Evolutionary conservation across 2,888 invertebrate genomes (phyloP), one percentile per base, ranked within the genome.

Genomic region (Lasiommata megera): DNA sequence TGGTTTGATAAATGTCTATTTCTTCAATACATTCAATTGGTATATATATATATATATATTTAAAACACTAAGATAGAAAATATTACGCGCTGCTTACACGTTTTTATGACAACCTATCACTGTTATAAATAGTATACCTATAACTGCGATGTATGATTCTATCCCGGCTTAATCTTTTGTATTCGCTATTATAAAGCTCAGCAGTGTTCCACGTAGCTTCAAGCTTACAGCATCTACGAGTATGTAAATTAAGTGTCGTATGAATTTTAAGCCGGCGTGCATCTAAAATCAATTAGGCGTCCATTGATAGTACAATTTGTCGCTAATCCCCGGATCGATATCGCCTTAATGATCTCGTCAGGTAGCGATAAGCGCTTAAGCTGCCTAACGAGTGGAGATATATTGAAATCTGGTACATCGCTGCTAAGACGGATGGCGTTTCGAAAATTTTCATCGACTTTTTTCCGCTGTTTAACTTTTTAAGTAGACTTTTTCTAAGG

Each of bases 231-330:
- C 31, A 16, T 31, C 46, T 16, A 31, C 31, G 31, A 54, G 43
- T 47, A 31, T 38, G 56, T 56, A 62, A 62, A 59, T 58, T 58
- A 61, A 60, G 54, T 41, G 60, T 61, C 51, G 38, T 29, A 40
- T 50, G 43, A 52, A 60, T 37, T 64, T 62, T 63, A 63, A 73
- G 74, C 76, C 72, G 64, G 67, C 77, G 67, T 83, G 84, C 85
- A 84, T 80, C 87, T 80, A 79, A 80, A 91, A 92, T 92, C 92
- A 92, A 92, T 92, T 92, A 92, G 88, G 87, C 87, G 84, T 80
- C 79, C 84, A 82, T 79, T 86, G 91, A 92, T 92, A 88, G 88
- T 83, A 85, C 92, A 92, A 92, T 92, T 92, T 92, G 92, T 92
- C 87, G 85, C 79, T 91, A 85, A 92, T 83, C 82, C 80, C 67